These are phyloP conservation scores for Archilochus colubris DNA, from an alignment of 2,113 vertebrate genomes.

Conservation along the genomic window DNA sequence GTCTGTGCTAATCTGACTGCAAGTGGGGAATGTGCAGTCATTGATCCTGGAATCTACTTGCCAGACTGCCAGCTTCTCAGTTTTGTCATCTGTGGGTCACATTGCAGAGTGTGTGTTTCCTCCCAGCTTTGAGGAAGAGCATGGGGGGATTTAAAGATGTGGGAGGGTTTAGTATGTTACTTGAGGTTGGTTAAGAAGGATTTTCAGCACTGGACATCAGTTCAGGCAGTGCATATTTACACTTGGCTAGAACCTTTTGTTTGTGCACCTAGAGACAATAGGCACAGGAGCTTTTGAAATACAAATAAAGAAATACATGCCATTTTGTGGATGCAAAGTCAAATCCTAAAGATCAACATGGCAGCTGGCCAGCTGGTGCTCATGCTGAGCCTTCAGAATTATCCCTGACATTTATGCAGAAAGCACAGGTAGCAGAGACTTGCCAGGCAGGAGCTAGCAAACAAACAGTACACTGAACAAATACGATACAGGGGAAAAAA, in stretches of 20 bases:
- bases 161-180: not conserved
- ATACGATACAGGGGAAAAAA: not conserved
- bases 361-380: not conserved
- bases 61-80: not conserved
- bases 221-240: not conserved
- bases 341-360: constrained; percentile 27
- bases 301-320: constrained; percentile 3
- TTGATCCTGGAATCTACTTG: not conserved
- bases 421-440: not conserved
- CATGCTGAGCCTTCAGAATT: not conserved
- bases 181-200: not conserved
- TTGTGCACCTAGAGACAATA: not conserved
- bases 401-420: constrained; percentile 16
- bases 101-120: not conserved
- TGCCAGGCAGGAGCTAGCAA: not conserved
- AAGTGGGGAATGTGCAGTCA: not conserved
- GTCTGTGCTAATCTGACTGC: not conserved
- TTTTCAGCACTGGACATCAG: not conserved
- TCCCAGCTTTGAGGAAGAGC: not conserved
- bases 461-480: constrained; percentile 30
- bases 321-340: not conserved
- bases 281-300: not conserved
- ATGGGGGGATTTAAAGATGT: not conserved
- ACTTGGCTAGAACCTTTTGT: constrained; percentile 1
- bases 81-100: not conserved